These are phyloP conservation scores for Lottia gigantea DNA, from an alignment of 2,888 invertebrate genomes.

Conservation along the genomic window DNA sequence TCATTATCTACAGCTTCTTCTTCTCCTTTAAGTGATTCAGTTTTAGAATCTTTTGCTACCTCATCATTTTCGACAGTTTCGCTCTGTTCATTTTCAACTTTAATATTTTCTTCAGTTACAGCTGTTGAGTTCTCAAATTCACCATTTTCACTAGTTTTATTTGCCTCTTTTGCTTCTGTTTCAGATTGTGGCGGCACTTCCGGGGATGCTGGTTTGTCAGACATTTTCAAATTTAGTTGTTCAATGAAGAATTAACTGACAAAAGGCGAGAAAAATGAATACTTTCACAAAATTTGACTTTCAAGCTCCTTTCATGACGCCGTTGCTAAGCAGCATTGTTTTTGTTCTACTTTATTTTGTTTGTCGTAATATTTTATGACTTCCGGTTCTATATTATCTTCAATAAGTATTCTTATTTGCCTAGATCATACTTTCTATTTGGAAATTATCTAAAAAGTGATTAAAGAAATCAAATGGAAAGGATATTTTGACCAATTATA, in stretches of 20 bases:
- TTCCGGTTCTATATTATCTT: not conserved
- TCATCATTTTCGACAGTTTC: not conserved
- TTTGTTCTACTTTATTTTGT: slow-evolving; percentile 7
- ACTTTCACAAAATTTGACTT: too few relatives aligned
- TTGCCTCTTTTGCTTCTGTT: slow-evolving; percentile 3
- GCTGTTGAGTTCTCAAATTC: not conserved
- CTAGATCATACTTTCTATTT: not conserved
- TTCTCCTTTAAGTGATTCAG: slow-evolving; percentile 14
- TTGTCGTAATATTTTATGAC: slow-evolving; percentile 4
- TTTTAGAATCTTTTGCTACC: not conserved
- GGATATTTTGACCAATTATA: too few relatives aligned
- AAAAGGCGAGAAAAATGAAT: too few relatives aligned
- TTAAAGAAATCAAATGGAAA: too few relatives aligned
- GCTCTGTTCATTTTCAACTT: not conserved
- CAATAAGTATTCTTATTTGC: not conserved
- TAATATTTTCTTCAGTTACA: slow-evolving; percentile 5
- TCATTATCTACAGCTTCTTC: slow-evolving; percentile 7
- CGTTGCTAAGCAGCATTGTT: slow-evolving; percentile 22
- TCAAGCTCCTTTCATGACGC: slow-evolving; percentile 13
- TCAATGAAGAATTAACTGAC: too few relatives aligned
- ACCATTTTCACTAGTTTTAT: slow-evolving; percentile 12
- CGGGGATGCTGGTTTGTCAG: slow-evolving; percentile 36
- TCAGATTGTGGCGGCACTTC: slow-evolving; percentile 21
- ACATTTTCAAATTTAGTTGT: slow-evolving; percentile 28
- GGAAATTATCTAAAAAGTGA: not conserved